Conservation (phyloP, 2,888 invertebrate genomes). For the Drosophila formosana region DNA sequence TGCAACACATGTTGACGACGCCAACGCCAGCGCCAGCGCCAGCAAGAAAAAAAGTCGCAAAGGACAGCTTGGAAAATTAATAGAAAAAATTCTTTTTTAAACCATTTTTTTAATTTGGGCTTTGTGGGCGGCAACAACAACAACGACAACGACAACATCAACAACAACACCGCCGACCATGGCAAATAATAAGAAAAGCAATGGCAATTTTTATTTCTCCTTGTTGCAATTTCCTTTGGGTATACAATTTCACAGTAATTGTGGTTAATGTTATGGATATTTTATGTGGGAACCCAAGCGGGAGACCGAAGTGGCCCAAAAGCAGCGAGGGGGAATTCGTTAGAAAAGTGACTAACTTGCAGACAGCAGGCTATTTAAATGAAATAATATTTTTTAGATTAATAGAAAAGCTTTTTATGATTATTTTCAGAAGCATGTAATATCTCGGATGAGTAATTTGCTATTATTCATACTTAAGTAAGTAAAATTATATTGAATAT, state of each 20-base stretch:
- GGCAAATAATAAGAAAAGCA: conserved; percentile 29
- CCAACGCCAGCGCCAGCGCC: conserved; percentile 33
- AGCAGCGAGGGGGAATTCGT: not conserved
- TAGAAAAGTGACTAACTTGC: conserved; percentile 15
- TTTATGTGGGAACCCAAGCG: conserved; percentile 67
- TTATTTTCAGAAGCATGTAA: not conserved
- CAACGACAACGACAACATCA: conserved; percentile 18
- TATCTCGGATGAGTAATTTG: not conserved
- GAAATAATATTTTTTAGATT: conserved; percentile 1
- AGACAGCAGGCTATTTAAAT: conserved; percentile 15
- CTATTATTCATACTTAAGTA: not conserved
- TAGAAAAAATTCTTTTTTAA: conserved; percentile 71
- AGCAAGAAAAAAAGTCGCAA: conserved; percentile 35
- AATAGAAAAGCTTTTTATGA: conserved; percentile 4
- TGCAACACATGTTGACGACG: conserved; percentile 76
- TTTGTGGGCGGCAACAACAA: conserved; percentile 65
- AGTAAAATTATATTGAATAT: not conserved
- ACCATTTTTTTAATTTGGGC: conserved; percentile 74
- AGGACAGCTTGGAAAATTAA: conserved; percentile 73
- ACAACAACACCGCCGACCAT: conserved; percentile 24
- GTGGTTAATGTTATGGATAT: conserved; percentile 79
- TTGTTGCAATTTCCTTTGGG: conserved; percentile 43
- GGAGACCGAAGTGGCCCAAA: not conserved
- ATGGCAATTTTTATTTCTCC: conserved; percentile 33
- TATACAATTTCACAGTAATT: conserved; percentile 73